Evolutionary conservation across 92 coral and sea anemone genomes (phyloP), one percentile per base, ranked within the genome.

Genomic region (Metridium senile): DNA sequence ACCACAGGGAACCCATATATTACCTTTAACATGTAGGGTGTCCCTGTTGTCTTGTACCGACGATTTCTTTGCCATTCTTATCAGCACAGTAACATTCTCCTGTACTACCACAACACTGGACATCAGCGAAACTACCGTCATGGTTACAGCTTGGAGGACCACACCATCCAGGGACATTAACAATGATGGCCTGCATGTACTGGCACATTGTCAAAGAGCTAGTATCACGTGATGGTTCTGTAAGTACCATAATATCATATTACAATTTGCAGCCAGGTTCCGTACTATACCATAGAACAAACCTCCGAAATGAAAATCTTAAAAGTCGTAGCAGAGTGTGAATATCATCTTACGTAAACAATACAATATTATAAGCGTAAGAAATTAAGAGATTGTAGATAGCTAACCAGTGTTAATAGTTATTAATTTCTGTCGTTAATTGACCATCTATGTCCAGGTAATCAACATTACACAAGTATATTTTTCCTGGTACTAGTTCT

Each of bases 101-200:
- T 2, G 85, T 74, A 46, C 79, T 79, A 1, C 64, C 79, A n/a
- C 92, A 87, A 31, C 92, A 83, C 74, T 87, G 88, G 11, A 79
- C 85, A 30, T 87, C 88, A 19, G 80, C 85, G 57, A 87, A 87
- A 56, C 85, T 83, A 13, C 92, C 92, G 21, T 87, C 92, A 26
- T 76, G 72, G 62, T 87, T 87, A 57, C 92, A 87, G 9, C 53
- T 49, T 25, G 92, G 92, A 28, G 92, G 85, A 0, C 82, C 88
- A 69, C 88, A 74, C 84, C 82, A 79, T 18, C 88, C 92, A 0
- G 92, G 88, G 2, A 88, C 23, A 74, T 83, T 78, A 7, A 88
- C 82, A 26, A 88, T 74, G 19, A 87, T 78, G 70, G 80, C 39
- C 66, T 88, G 88, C 80, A 83, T 58, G 70, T 56, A 66, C 67